These are phyloP conservation scores for Pseudoips prasinana DNA, from an alignment of 2,888 invertebrate genomes.

Conservation along the genomic window DNA sequence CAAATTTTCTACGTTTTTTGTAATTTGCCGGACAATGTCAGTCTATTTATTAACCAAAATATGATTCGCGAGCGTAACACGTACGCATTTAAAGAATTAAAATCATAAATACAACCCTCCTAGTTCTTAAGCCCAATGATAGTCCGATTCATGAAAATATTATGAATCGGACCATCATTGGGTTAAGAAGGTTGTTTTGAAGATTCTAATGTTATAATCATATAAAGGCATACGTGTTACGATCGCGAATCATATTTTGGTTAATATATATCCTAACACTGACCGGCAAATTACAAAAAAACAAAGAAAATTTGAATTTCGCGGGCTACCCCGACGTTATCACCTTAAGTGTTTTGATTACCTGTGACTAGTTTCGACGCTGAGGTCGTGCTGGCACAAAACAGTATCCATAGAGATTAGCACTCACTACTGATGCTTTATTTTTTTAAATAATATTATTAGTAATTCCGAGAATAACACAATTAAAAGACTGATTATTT, in stretches of 20 bases:
- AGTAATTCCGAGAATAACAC: slow-evolving; percentile 9
- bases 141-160: slow-evolving; percentile 8
- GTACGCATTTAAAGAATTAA: slow-evolving; percentile 10
- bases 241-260: slow-evolving; percentile 11
- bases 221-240: slow-evolving; percentile 10
- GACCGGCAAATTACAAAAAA: slow-evolving; percentile 9
- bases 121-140: slow-evolving; percentile 9
- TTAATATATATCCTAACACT: slow-evolving; percentile 9
- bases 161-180: slow-evolving; percentile 11
- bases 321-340: slow-evolving; percentile 6
- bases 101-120: slow-evolving; percentile 10
- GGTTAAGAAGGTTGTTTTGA: slow-evolving; percentile 12
- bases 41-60: slow-evolving; percentile 11
- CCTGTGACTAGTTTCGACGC: slow-evolving; percentile 12
- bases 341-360: slow-evolving; percentile 11
- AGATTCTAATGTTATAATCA: slow-evolving; percentile 12
- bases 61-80: slow-evolving; percentile 11
- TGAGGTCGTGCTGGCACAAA: slow-evolving; percentile 10
- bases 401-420: slow-evolving; percentile 8
- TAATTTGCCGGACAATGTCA: slow-evolving; percentile 10
- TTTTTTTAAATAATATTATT: slow-evolving; percentile 8
- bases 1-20: slow-evolving; percentile 11
- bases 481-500: slow-evolving; percentile 14
- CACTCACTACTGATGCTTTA: slow-evolving; percentile 8
- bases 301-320: slow-evolving; percentile 8